Base-by-base conservation (phyloP, 2,113 vertebrate genomes). In the Tauraco erythrolophus region DNA sequence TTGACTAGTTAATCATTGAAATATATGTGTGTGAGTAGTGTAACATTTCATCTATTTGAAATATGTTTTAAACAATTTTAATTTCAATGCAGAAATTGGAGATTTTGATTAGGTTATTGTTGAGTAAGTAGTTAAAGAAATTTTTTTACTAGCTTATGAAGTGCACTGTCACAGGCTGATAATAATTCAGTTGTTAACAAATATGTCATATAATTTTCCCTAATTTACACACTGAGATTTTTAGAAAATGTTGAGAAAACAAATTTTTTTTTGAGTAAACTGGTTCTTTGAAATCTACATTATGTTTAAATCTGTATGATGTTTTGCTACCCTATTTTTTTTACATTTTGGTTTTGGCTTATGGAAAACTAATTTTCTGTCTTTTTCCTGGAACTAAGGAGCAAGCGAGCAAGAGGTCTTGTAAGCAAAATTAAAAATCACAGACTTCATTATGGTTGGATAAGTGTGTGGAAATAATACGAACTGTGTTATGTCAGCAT, bases 381-480 rank as follows among this genome's bases (percentile, higher is more conserved):
- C 58, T 61, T 56, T 56, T 69, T 89, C n/a, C 41, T 93, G 58
- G 69, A 96, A 87, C 50, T 92, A 89, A 48, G 25, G 50, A 97
- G 21, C 60, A 90, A 96, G 58, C 68, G 80, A 95, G 45, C 75
- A 96, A 88, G 85, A 97, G 76, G 48, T 90, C 95, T 95, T 94
- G 57, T 96, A 95, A 96, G 85, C 76, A 97, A 88, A 97, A 95
- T 84, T 95, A 53, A 66, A 94, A 97, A 60, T 89, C 88, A 89
- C 50, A 85, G 82, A 79, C 89, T 92, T 97, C 95, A 76, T 97
- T 97, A 84, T 97, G 94, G 85, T 94, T 97, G 92, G 89, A 87
- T 64, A 74, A 66, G 18, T 88, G n/a, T 93, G 76, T 97, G 94
- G 96, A 98, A 98, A 95, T 96, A 97, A 95, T 97, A 88, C 53